phyloP scores from a whole-genome alignment of 2,888 invertebrate genomes.

The Megaustenia siamemsis region DNA sequence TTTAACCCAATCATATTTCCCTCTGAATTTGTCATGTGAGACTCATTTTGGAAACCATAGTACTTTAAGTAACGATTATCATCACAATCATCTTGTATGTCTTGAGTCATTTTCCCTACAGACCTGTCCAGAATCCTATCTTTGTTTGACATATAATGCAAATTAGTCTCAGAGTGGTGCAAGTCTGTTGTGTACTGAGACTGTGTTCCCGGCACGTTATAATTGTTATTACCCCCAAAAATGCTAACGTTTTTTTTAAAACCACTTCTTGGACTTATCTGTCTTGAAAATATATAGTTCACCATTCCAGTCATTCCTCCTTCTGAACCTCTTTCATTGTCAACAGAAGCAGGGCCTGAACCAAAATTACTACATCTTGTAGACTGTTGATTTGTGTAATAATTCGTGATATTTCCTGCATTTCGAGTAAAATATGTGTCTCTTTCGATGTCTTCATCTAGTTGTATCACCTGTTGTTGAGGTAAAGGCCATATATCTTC shows the following conservation, averaged over 20 bases:
- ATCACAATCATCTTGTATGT: conserved; percentile 10
- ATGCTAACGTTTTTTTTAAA: neutral
- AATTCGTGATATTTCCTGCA: neutral
- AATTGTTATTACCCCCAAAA: neutral
- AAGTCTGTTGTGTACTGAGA: neutral
- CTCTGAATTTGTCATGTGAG: conserved; percentile 29
- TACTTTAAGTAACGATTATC: too few relatives aligned
- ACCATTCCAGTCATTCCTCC: too few relatives aligned
- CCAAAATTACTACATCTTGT: neutral
- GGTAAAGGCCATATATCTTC: conserved; percentile 39
- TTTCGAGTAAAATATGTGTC: conserved; percentile 29
- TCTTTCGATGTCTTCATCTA: neutral
- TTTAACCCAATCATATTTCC: neutral
- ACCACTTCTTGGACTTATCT: neutral
- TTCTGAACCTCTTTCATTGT: conserved; percentile 19
- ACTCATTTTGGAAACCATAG: conserved; percentile 38
- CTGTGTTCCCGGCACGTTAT: neutral
- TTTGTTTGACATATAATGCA: conserved; percentile 19
- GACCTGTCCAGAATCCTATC: conserved; percentile 3
- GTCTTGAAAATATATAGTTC: neutral
- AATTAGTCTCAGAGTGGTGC: neutral
- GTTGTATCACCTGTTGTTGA: neutral
- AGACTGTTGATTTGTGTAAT: conserved; percentile 28
- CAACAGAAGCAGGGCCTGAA: neutral
- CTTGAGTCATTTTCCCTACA: neutral